Base-by-base conservation (phyloP, 2,113 vertebrate species). In the Eptesicus fuscus region DNA sequence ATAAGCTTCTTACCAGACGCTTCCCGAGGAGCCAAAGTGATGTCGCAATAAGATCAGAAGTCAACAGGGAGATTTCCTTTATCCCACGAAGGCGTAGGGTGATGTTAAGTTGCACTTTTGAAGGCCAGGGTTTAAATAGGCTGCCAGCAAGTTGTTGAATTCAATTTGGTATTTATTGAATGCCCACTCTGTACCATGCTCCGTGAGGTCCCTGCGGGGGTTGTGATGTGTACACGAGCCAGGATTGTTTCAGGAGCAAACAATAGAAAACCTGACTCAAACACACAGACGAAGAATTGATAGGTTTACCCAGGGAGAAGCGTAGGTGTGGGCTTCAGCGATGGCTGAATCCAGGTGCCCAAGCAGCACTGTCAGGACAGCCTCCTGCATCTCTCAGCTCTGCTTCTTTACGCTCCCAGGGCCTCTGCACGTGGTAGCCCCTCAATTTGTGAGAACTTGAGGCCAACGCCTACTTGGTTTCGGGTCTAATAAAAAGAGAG, bases 1-100 rank as follows among this genome's bases (percentile, higher is more conserved):
- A 96, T 96, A 83, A 90, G 94, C 67, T 94, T 78, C 73, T 94
- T 23, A 28, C 37, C 44, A 28, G 74, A 70, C 49, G 89, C 78
- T 47, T 93, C 69, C 47, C 0, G 8, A 89, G 91, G 82, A 97
- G n/a, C 44, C 32, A 53, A 56, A 61, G 44, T 83, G 74, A 70
- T 86, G 20, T 35, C 10, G 3, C 47, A 77, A 28, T 80, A 73
- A 88, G 49, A 74, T 76, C 42, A 73, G 63, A 67, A 42, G n/a
- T 69, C 30, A 83, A 83, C 7, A 86, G n/a, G 42, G 49, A 18
- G 25, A 93, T 83, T 76, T 87, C 49, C 40, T 82, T 90, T 47
- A 63, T 47, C 40, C 35, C 37, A 42, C n/a, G 51, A 82, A 42
- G 22, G 20, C 42, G 30, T 4, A 59, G 56, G 47, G 32, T 63